Percentiles rank a stretch among this genome's conserved stretches.
These are phyloP conservation scores for Prolemur simus DNA, from an alignment of 2,113 vertebrate species.

Conservation along the genomic window DNA sequence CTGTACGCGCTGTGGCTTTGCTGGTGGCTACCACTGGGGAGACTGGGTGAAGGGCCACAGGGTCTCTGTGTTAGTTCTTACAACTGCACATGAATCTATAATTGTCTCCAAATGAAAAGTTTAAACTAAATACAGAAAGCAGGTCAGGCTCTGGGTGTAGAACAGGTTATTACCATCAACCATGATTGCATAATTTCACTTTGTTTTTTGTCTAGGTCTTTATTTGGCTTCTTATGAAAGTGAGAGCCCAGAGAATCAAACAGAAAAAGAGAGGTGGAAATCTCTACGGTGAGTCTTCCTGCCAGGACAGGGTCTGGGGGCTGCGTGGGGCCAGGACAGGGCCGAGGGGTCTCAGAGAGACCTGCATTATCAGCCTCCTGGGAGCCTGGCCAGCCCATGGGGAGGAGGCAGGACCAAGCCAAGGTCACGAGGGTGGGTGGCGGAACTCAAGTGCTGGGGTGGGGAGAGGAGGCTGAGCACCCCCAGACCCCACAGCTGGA, in stretches of 20 bases:
- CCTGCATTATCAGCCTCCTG: not conserved
- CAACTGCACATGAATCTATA: not conserved
- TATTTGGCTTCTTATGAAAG: conserved; percentile 90
- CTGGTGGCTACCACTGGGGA: not conserved
- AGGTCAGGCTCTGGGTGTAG: not conserved
- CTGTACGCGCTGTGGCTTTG: not conserved
- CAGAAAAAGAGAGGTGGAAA: conserved; percentile 89
- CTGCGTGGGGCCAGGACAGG: not conserved
- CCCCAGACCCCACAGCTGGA: rapidly evolving
- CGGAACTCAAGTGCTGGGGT: not conserved
- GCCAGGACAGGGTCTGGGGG: not conserved
- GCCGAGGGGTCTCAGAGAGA: not conserved
- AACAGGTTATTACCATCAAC: not conserved
- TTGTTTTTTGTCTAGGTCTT: conserved; percentile 81
- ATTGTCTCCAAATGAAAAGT: not conserved
- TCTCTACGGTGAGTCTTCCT: conserved; percentile 83
- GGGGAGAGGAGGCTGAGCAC: not conserved
- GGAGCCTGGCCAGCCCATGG: not conserved
- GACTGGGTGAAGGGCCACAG: not conserved
- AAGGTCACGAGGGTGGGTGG: no score
- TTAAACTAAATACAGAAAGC: not conserved
- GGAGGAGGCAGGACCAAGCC: not conserved
- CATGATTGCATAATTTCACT: not conserved
- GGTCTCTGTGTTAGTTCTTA: not conserved
- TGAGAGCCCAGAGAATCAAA: conserved; percentile 89